A percentile compares a stretch with the other conserved stretches of the same genome.
Conservation (phyloP, 2,888 invertebrate genomes). For the Agrilus biguttatus region DNA sequence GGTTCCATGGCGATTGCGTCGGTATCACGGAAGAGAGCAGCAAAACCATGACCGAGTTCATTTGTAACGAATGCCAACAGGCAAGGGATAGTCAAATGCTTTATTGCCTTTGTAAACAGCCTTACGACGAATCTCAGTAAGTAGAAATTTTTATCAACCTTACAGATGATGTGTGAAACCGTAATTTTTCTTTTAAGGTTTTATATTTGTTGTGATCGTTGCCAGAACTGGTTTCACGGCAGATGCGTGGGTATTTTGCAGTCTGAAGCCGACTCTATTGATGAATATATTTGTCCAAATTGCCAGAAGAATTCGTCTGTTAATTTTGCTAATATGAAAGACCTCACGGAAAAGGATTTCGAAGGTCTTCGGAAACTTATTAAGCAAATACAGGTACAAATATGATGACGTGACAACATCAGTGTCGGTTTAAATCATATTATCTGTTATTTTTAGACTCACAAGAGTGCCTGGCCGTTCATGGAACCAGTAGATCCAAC, state of each 20-base stretch:
- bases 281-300: conserved; percentile 92
- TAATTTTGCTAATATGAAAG: conserved; percentile 82
- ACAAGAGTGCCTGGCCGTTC: conserved; percentile 97
- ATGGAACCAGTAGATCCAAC: conserved; percentile 92
- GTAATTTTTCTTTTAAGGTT: conserved; percentile 47
- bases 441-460: conserved; percentile 42
- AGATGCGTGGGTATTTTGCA: conserved; percentile 90
- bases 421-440: conserved; percentile 1
- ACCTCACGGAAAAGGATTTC: conserved; percentile 63
- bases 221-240: conserved; percentile 99
- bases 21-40: conserved; percentile 86
- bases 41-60: conserved; percentile 77
- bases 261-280: conserved; percentile 87
- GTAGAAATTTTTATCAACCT: conserved; percentile 23
- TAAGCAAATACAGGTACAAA: conserved; percentile 68
- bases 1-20: conserved; percentile 98
- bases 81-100: conserved; percentile 82
- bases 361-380: conserved; percentile 72
- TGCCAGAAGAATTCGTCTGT: conserved; percentile 83
- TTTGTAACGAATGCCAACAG: conserved; percentile 73
- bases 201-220: conserved; percentile 97
- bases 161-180: neutral
- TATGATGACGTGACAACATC: neutral
- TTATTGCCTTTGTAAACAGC: conserved; percentile 90
- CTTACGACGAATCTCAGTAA: conserved; percentile 94